phyloP scores from a whole-genome alignment of 2,113 vertebrate species.

The Taurulus bubalis region DNA sequence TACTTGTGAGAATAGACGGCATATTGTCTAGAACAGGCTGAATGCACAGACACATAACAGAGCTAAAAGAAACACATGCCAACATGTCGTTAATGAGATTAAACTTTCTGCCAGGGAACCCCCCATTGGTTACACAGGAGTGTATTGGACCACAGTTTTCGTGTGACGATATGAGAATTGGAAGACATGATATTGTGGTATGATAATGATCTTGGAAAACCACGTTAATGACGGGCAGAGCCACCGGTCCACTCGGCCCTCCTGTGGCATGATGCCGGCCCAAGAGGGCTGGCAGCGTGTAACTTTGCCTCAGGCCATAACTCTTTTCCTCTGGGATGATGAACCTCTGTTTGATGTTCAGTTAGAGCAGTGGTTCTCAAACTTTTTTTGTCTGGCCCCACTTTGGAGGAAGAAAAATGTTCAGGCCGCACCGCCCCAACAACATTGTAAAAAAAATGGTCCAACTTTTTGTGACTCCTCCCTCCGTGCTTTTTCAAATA shows the following conservation, averaged over 20 bases:
- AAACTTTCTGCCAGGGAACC: slow-evolving; percentile 57
- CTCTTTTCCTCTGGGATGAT: slow-evolving; percentile 61
- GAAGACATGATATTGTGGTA: too few species aligned
- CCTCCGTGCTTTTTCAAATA: too few species aligned
- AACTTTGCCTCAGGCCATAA: slow-evolving; percentile 71
- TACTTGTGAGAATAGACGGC: slow-evolving; percentile 67
- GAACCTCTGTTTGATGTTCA: slow-evolving; percentile 69
- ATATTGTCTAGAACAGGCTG: slow-evolving; percentile 74
- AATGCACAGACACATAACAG: slow-evolving; percentile 72
- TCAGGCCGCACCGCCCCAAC: too few species aligned
- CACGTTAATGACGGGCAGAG: slow-evolving; percentile 68
- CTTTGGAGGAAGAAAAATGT: too few species aligned
- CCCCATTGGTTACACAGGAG: slow-evolving; percentile 28
- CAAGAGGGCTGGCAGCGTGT: slow-evolving; percentile 70
- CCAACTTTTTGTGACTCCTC: too few species aligned
- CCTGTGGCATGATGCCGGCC: slow-evolving; percentile 66
- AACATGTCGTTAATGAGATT: slow-evolving; percentile 71
- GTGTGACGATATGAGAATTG: too few species aligned
- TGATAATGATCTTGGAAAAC: slow-evolving; percentile 39
- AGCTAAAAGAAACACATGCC: slow-evolving; percentile 60
- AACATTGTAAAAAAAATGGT: too few species aligned
- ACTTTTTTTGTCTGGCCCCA: too few species aligned
- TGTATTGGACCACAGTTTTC: not conserved
- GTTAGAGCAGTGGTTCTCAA: too few species aligned
- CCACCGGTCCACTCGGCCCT: slow-evolving; percentile 58